A percentile compares a stretch with the other conserved stretches of the same genome.
Evolutionary conservation across 2,797 vertebrate genomes (phyloP).

Genomic region (Propithecus perrieri): DNA sequence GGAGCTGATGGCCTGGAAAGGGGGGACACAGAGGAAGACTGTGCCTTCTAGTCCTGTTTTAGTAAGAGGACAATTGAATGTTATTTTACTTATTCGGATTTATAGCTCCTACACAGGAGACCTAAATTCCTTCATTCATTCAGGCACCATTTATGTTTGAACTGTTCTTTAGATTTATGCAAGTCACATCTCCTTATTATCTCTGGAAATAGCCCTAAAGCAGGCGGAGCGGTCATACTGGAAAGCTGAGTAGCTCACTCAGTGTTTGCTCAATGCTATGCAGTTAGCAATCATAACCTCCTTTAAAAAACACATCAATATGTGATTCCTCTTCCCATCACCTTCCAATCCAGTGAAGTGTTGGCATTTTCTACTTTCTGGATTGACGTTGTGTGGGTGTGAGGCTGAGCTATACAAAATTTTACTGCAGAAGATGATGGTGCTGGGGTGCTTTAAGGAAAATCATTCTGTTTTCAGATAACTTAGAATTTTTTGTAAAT

Average conservation of each 20-base stretch:
- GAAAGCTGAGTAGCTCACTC: not conserved
- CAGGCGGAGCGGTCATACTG: not conserved
- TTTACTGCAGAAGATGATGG: not conserved
- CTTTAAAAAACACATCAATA: not conserved
- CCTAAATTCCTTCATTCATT: constrained; percentile 33
- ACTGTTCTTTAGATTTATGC: constrained; percentile 44
- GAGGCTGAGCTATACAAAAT: not conserved
- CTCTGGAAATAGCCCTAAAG: constrained; percentile 31
- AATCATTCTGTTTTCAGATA: not conserved
- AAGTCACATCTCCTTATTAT: constrained; percentile 33
- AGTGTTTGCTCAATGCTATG: not conserved
- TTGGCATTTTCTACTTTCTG: not conserved
- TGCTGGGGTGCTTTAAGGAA: not conserved
- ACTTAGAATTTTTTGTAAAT: not conserved
- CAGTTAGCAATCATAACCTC: not conserved
- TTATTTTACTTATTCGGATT: constrained; percentile 43
- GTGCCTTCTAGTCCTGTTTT: not conserved
- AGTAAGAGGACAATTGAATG: not conserved
- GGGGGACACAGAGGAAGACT: not conserved
- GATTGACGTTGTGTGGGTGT: not conserved
- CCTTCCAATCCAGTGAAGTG: not conserved
- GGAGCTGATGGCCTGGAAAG: not conserved
- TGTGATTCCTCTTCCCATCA: not conserved
- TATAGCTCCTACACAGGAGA: not conserved
- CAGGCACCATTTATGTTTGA: constrained; percentile 28